phyloP scores from a whole-genome alignment of 2,113 vertebrate species.

The Tragelaphus imberbis region DNA sequence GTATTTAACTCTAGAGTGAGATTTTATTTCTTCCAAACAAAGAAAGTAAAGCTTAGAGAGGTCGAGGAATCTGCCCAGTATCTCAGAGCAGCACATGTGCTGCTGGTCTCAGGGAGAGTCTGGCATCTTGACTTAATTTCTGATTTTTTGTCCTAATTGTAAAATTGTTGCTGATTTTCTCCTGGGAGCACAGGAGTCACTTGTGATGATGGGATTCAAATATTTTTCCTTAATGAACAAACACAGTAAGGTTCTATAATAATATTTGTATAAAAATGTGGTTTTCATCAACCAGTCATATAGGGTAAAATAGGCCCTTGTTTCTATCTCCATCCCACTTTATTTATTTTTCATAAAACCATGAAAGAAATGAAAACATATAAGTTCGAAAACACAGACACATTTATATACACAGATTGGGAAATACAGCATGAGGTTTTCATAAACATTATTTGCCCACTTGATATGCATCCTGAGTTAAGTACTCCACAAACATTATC shows the following conservation, averaged over 20 bases:
- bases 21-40: not conserved
- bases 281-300: not conserved
- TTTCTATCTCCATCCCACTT: not conserved
- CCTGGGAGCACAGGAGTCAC: not conserved
- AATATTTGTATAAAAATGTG: constrained; percentile 21
- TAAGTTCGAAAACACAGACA: not conserved
- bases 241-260: not conserved
- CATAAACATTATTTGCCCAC: not conserved
- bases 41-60: not conserved
- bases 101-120: not conserved
- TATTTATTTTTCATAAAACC: constrained; percentile 27
- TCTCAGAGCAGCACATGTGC: not conserved
- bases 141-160: not conserved
- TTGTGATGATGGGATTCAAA: not conserved
- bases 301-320: not conserved
- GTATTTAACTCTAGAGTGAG: not conserved
- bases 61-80: not conserved
- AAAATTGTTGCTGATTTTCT: not conserved
- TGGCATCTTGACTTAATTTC: not conserved
- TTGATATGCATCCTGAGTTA: not conserved
- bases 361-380: not conserved
- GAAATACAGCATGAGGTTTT: not conserved
- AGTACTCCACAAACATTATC: not conserved
- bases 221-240: not conserved
- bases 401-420: not conserved